phyloP scores from a whole-genome alignment of 2,888 invertebrate genomes.

The Lapara coniferarum region DNA sequence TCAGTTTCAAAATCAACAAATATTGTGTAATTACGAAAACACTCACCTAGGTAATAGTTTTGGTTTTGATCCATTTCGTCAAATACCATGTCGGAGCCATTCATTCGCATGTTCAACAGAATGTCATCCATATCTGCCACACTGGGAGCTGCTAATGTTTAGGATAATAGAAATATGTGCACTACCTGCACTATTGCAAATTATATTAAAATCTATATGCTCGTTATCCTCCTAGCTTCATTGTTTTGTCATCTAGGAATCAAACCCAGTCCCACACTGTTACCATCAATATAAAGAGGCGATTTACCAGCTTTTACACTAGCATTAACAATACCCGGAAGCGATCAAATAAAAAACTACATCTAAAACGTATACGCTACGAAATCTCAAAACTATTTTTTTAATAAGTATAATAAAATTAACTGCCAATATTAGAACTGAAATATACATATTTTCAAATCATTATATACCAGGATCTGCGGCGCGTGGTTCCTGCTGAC shows the following conservation, averaged over 20 bases:
- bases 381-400: no score
- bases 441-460: no score
- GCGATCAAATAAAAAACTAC: no score
- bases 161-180: no score
- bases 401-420: no score
- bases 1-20: conserved; percentile 25
- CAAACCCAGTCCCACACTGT: no score
- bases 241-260: no score
- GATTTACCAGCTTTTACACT: not conserved
- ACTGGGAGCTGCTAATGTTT: conserved; percentile 53
- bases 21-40: conserved; percentile 7
- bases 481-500: conserved; percentile 61
- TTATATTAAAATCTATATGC: not conserved
- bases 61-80: conserved; percentile 56
- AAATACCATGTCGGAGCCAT: conserved; percentile 68
- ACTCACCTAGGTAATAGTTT: conserved; percentile 58
- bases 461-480: conserved; percentile 59
- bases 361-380: no score
- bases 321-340: not conserved
- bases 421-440: no score
- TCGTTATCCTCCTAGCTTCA: not conserved
- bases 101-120: conserved; percentile 77
- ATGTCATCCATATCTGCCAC: conserved; percentile 70
- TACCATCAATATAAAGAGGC: conserved; percentile 1
- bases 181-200: no score